Conservation (phyloP, 2,113 vertebrate genomes). For the Hyperoodon ampullatus region DNA sequence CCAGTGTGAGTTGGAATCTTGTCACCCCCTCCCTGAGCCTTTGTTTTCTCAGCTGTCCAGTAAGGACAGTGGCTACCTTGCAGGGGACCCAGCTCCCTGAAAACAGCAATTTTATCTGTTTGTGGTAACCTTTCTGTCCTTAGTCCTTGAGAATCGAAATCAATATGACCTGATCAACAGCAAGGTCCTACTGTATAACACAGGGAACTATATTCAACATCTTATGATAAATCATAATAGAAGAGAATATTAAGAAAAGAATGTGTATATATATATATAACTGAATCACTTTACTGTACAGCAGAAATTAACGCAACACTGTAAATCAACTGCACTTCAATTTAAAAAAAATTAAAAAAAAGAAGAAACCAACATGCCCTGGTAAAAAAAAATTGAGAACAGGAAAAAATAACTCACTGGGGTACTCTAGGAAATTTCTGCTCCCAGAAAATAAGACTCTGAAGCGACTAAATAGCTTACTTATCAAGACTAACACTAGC, state of each 20-base stretch:
- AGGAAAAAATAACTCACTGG: neutral
- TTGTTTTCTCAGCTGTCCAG: neutral
- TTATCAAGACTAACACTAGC: neutral
- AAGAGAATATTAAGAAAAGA: neutral
- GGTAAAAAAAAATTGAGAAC: neutral
- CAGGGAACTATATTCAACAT: neutral
- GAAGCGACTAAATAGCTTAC: neutral
- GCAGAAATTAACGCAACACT: neutral
- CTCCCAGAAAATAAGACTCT: neutral
- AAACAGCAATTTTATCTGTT: neutral
- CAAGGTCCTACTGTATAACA: neutral
- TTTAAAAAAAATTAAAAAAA: neutral
- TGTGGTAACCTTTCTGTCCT: neutral
- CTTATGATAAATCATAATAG: neutral
- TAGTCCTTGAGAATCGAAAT: neutral
- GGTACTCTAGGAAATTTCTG: neutral
- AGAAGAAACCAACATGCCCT: neutral
- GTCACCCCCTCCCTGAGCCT: neutral
- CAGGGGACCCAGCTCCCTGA: neutral
- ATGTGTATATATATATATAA: neutral
- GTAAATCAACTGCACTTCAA: neutral
- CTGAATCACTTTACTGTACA: neutral
- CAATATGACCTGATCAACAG: neutral
- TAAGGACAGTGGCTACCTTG: neutral
- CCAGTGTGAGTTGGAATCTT: neutral